Percentiles rank a stretch among this genome's conserved stretches.
Evolutionary conservation across 2,797 vertebrate species (phyloP).

Genomic region (Pampus argenteus): DNA sequence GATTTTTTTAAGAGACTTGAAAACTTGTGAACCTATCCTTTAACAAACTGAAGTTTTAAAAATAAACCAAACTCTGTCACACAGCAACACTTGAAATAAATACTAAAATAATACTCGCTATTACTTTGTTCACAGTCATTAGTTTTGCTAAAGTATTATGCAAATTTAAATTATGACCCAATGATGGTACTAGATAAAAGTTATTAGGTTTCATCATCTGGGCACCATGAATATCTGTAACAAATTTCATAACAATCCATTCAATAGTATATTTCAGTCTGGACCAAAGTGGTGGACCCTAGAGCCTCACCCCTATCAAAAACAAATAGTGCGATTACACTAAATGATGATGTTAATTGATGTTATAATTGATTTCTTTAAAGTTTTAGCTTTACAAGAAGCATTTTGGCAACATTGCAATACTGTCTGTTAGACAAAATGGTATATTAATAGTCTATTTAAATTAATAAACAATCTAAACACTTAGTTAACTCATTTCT

Average conservation of each 20-base stretch:
- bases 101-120: neutral
- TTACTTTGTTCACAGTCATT: neutral
- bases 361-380: neutral
- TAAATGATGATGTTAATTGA: neutral
- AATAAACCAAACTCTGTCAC: too few relatives aligned
- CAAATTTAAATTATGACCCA: neutral
- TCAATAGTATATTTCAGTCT: neutral
- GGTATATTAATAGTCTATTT: neutral
- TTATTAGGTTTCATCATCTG: too few relatives aligned
- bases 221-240: neutral
- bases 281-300: too few relatives aligned
- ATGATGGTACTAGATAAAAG: too few relatives aligned
- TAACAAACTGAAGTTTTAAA: too few relatives aligned
- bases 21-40: too few relatives aligned
- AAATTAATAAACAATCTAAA: neutral
- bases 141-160: neutral
- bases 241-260: neutral
- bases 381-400: neutral
- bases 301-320: too few relatives aligned
- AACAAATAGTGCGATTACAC: neutral
- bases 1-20: too few relatives aligned
- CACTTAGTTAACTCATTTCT: neutral
- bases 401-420: conserved; percentile 1
- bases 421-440: neutral
- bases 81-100: neutral